These are phyloP conservation scores for Capromys pilorides DNA, from an alignment of 2,797 vertebrate species.

Conservation along the genomic window DNA sequence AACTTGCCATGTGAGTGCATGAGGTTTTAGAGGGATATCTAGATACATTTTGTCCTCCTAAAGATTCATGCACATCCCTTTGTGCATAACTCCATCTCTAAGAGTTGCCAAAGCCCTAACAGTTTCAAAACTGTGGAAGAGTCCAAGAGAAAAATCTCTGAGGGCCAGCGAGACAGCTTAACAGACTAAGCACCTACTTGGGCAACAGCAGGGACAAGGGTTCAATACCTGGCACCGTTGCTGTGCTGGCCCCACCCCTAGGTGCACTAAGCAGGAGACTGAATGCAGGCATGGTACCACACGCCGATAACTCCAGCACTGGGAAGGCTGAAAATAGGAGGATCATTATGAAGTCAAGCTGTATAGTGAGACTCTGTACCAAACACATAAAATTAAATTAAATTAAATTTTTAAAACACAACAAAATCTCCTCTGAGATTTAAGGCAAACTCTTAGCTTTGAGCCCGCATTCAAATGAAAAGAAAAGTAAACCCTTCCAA, in stretches of 20 bases:
- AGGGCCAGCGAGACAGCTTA: background rate
- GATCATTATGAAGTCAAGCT: no score
- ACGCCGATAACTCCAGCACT: no score
- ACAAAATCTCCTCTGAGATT: background rate
- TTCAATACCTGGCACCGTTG: no score
- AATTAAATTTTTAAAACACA: no score
- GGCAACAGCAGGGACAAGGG: no score
- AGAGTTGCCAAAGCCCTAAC: background rate
- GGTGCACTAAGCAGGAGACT: no score
- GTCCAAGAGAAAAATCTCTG: background rate
- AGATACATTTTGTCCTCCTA: background rate
- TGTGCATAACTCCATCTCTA: background rate
- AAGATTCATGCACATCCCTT: background rate
- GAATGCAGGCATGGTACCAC: no score
- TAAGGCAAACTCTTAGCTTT: background rate
- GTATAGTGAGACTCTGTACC: no score
- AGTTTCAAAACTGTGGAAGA: background rate
- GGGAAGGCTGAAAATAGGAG: no score
- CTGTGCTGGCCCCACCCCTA: no score
- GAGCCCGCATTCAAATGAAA: background rate
- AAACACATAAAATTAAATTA: no score
- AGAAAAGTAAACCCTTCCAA: background rate
- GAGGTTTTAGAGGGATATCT: background rate
- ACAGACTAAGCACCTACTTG: no score
- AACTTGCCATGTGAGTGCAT: background rate